Evolutionary conservation across 2,888 invertebrate genomes (phyloP).

Genomic region (Drosophila sordidapex): DNA sequence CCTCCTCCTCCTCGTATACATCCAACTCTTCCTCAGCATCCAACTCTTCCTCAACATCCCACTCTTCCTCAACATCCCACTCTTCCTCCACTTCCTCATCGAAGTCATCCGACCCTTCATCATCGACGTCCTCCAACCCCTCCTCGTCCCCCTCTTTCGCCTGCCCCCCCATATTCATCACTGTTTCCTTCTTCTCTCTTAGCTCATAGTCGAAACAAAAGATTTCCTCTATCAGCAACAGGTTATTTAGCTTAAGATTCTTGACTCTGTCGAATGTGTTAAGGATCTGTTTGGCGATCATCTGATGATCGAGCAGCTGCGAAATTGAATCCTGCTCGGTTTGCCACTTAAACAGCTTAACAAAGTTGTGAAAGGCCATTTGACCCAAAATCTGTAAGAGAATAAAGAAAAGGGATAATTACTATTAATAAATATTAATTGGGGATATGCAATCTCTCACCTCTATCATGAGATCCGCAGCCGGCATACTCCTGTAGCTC

Average conservation of each 20-base stretch:
- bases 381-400: slow-evolving; percentile 36
- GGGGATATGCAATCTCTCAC: slow-evolving; percentile 21
- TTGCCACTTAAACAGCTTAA: not conserved
- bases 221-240: slow-evolving; percentile 13
- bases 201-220: slow-evolving; percentile 18
- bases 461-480: slow-evolving; percentile 27
- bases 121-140: too few relatives aligned
- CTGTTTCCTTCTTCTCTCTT: not conserved
- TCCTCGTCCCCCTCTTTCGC: not conserved
- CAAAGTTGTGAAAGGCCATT: slow-evolving; percentile 30
- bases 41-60: not conserved
- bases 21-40: not conserved
- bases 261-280: slow-evolving; percentile 18
- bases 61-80: not conserved
- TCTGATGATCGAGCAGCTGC: slow-evolving; percentile 30
- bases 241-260: slow-evolving; percentile 14
- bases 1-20: not conserved
- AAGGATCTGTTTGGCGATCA: slow-evolving; percentile 34
- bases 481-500: slow-evolving; percentile 16
- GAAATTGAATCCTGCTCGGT: not conserved
- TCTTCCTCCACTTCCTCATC: not conserved
- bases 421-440: not conserved
- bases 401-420: not conserved
- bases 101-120: not conserved
- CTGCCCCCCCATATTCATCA: not conserved